Evolutionary conservation across 2,888 invertebrate species (phyloP), one percentile per base, ranked within the genome.

Genomic region (Atrina japonica): DNA sequence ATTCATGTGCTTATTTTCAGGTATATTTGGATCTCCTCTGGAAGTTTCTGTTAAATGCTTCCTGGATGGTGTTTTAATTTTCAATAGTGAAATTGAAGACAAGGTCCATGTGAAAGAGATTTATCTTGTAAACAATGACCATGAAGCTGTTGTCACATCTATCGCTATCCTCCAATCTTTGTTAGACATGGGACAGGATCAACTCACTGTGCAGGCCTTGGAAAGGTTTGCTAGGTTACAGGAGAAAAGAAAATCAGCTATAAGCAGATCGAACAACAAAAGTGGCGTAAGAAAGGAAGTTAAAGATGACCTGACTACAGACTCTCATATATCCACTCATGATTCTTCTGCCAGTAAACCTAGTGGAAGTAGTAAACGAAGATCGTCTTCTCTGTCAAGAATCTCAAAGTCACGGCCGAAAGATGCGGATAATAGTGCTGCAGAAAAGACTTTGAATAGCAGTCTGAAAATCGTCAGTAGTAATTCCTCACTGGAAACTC

Each of bases 31-130:
- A 21, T 66, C 74, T 9, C 75, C 79, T 6, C 23, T 81, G 9
- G 81, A 81, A n/a, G 35, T 77, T 0, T 79, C 79, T 58, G 69
- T 77, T 9, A 64, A 66, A 45, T 68, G 78, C 30, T 81, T 81
- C 61, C 53, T 81, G 18, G 74, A 81, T 63, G 79, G 78, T 14
- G 50, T 80, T 9, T 35, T 81, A 14, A 41, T 79, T 18, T 81
- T 71, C 47, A 47, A 53, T 27, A 45, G 30, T 50, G 66, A 71
- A 14, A 66, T 64, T 16, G 40, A 41, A 9, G 49, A 65, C 2
- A 29, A 23, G 3, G 35, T 59, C 3, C 47, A 60, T 41, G 66
- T 81, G n/a, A 64, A 61, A 18, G 76, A 77, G 53, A 67, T 81
- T 9, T 64, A 74, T 16, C 58, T 81, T 25, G 76, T 80, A 5